Conservation (phyloP, 2,797 vertebrate species). For the Trachurus trachurus region DNA sequence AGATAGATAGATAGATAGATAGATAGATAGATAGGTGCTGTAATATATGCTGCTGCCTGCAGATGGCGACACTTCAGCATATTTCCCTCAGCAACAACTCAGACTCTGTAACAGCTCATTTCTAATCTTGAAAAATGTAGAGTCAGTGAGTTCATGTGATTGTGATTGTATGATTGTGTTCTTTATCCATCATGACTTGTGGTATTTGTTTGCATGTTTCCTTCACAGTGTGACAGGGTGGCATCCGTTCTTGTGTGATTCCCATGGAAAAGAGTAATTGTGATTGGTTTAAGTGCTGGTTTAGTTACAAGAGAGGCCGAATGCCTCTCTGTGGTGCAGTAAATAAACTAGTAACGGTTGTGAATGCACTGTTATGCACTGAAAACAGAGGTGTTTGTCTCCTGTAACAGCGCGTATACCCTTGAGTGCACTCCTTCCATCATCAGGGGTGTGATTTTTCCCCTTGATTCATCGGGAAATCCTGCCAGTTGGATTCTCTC, state of each 20-base stretch:
- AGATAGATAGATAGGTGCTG: constrained; percentile 7
- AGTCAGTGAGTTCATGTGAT: constrained; percentile 30
- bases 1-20: too few species aligned
- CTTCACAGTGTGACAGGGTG: not conserved
- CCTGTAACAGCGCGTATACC: constrained; percentile 7
- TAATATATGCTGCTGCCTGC: constrained; percentile 42
- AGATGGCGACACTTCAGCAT: constrained; percentile 67
- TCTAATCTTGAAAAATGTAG: constrained; percentile 10
- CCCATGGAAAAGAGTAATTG: not conserved
- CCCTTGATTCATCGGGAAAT: constrained; percentile 69
- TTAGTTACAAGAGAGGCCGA: not conserved
- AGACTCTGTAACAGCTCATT: not conserved
- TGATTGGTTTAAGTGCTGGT: constrained; percentile 1
- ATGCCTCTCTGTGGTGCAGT: not conserved
- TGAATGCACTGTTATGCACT: not conserved
- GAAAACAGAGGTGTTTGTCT: constrained; percentile 15
- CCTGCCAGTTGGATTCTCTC: constrained; percentile 71
- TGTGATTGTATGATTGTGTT: not conserved
- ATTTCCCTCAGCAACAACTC: constrained; percentile 26
- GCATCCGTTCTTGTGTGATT: not conserved
- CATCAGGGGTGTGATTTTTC: constrained; percentile 58
- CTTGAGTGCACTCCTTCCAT: constrained; percentile 34
- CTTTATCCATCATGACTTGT: not conserved
- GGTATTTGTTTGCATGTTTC: not conserved
- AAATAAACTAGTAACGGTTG: not conserved